Evolutionary conservation across 2,113 vertebrate species (phyloP), one percentile per base, ranked within the genome.

Genomic region (Labeo catla): DNA sequence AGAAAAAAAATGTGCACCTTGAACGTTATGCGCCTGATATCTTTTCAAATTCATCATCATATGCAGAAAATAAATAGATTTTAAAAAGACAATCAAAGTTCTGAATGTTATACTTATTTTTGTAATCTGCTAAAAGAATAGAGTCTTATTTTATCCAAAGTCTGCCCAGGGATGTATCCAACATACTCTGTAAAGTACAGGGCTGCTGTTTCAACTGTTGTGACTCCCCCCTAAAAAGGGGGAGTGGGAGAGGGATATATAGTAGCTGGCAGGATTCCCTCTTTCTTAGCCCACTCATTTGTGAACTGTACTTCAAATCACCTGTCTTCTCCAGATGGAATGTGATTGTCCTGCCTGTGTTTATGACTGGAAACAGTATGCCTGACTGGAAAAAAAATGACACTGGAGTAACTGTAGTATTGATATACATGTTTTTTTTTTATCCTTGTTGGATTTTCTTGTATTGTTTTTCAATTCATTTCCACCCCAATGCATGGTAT

Each of bases 71-170:
- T 95, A 96, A 96, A 97, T 96, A 97, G 96, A 96, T 93, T 95
- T 95, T 96, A 95, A 97, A 93, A 95, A 95, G 98, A 99, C 97
- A 99, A 98, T 98, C 98, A 97, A 97, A 97, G 96, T 95, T 97
- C 97, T 96, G 96, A 96, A 98, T 97, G 98, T 97, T 97, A 95
- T 95, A 98, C 97, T 97, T 99, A 97, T 98, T 95, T 99, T 98
- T 98, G 96, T 99, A 98, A 93, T 89, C 93, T 94, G 96, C 96
- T 95, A 95, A 96, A 96, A 96, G 96, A 95, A 96, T 95, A 98
- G 96, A 98, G 97, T 97, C 97, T 97, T 98, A 97, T 94, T 96
- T 95, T 93, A 91, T 88, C 86, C 86, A 63, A 79, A 92, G 95
- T 95, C 96, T 96, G 95, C 95, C 95, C 94, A 94, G 96, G 97